A percentile compares a stretch with the other conserved stretches of the same genome.
Evolutionary conservation across 2,113 vertebrate genomes (phyloP).

Genomic region (Anguilla japonica): DNA sequence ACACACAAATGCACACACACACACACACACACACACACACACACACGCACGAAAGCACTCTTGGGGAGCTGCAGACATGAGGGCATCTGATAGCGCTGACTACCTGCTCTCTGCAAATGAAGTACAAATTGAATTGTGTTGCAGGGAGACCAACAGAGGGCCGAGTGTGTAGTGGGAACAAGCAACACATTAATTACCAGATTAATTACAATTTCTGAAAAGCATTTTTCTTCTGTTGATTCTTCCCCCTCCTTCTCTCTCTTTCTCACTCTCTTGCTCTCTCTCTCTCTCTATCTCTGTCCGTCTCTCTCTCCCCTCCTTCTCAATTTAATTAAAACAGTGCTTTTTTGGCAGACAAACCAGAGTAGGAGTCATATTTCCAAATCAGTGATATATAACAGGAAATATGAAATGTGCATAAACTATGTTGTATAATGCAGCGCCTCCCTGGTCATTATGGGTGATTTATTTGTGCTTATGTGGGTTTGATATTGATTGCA

Average conservation of each 20-base stretch:
- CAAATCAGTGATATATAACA: background rate
- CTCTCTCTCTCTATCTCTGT: constrained; percentile 26
- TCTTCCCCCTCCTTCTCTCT: constrained; percentile 29
- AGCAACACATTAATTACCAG: constrained; percentile 48
- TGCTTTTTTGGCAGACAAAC: background rate
- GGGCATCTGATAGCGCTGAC: constrained; percentile 24
- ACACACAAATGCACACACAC: constrained; percentile 17
- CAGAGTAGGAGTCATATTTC: background rate
- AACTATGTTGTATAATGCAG: background rate
- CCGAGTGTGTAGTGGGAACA: constrained; percentile 31
- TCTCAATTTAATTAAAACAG: constrained; percentile 11
- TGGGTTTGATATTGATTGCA: background rate
- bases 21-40: constrained; percentile 18
- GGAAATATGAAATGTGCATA: background rate
- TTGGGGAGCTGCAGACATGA: constrained; percentile 19
- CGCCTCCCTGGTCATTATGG: background rate
- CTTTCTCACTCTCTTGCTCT: constrained; percentile 30
- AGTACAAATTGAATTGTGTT: constrained; percentile 46
- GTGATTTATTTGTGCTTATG: background rate
- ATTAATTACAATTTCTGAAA: constrained; percentile 46
- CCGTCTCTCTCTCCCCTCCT: constrained; percentile 33
- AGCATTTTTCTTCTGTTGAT: constrained; percentile 20
- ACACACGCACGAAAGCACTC: constrained; percentile 17
- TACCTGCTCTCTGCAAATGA: constrained; percentile 33
- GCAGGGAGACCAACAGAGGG: constrained; percentile 35